Conservation (phyloP, 2,113 vertebrate species). For the Gambusia holbrooki region DNA sequence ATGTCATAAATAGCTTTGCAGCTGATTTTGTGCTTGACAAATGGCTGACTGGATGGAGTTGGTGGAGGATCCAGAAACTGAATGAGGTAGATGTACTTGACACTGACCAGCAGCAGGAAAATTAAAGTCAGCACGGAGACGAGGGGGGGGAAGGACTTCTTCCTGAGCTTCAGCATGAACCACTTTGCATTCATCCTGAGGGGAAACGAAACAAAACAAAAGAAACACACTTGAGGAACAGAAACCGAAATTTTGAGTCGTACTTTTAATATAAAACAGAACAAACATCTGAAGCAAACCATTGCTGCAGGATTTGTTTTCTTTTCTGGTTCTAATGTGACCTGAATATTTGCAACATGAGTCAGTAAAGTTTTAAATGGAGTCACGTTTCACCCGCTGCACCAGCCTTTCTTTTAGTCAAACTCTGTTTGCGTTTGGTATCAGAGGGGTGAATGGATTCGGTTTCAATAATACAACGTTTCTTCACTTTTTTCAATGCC, state of each 20-base stretch:
- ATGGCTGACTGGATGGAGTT: constrained; percentile 60
- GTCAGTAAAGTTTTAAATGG: too few species aligned
- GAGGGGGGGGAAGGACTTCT: constrained; percentile 34
- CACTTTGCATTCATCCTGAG: constrained; percentile 84
- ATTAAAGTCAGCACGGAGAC: constrained; percentile 47
- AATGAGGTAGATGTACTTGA: constrained; percentile 57
- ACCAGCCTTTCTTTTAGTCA: too few species aligned
- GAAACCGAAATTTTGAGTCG: neutral
- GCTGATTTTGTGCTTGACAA: constrained; percentile 78
- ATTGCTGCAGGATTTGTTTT: neutral
- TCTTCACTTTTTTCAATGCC: neutral
- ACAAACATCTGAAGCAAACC: neutral
- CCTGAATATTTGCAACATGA: too few species aligned
- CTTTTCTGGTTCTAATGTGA: too few species aligned
- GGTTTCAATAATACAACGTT: neutral
- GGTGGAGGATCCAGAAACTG: constrained; percentile 64
- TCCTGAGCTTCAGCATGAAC: constrained; percentile 54
- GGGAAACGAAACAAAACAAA: constrained; percentile 17
- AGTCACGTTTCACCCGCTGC: too few species aligned
- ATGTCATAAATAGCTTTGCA: constrained; percentile 87
- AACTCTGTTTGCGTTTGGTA: neutral
- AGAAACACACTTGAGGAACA: neutral
- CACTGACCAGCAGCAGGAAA: constrained; percentile 47
- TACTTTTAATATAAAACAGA: neutral
- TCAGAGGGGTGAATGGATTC: neutral